Percentiles rank a stretch among this genome's conserved stretches.
Conservation (phyloP, 2,113 vertebrate species). For the Aspiorhynchus laticeps region DNA sequence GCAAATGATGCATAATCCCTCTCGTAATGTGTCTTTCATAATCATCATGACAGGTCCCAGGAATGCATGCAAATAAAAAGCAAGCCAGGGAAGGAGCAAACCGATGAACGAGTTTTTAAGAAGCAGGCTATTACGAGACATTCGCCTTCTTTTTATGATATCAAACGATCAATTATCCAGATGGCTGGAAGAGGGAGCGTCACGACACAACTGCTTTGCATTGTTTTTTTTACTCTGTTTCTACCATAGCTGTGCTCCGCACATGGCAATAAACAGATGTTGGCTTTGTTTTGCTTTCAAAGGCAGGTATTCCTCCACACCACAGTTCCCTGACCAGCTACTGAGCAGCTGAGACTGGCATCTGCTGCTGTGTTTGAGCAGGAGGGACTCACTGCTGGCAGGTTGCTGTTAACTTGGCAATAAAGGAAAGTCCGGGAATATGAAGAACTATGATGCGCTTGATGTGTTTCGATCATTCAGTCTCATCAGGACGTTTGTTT, state of each 20-base stretch:
- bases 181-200: conserved; percentile 66
- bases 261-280: conserved; percentile 74
- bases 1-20: conserved; percentile 67
- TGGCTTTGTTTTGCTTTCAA: conserved; percentile 56
- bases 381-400: conserved; percentile 25
- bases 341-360: conserved; percentile 68
- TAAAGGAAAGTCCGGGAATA: conserved; percentile 44
- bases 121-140: conserved; percentile 71
- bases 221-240: conserved; percentile 36
- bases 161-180: conserved; percentile 76
- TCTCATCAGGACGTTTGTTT: conserved; percentile 35
- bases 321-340: conserved; percentile 62
- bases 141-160: conserved; percentile 69
- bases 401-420: conserved; percentile 52
- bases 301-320: conserved; percentile 63
- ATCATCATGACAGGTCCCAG: conserved; percentile 68
- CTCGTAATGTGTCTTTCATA: conserved; percentile 69
- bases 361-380: conserved; percentile 60
- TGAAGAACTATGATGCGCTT: conserved; percentile 44
- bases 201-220: conserved; percentile 40
- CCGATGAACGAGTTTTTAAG: conserved; percentile 67
- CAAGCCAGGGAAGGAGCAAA: conserved; percentile 48
- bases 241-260: conserved; percentile 48
- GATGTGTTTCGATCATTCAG: conserved; percentile 40
- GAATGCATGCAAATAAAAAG: conserved; percentile 63